Base-by-base conservation (phyloP, 1,140 invertebrate species). In the Bombyx mandarina region DNA sequence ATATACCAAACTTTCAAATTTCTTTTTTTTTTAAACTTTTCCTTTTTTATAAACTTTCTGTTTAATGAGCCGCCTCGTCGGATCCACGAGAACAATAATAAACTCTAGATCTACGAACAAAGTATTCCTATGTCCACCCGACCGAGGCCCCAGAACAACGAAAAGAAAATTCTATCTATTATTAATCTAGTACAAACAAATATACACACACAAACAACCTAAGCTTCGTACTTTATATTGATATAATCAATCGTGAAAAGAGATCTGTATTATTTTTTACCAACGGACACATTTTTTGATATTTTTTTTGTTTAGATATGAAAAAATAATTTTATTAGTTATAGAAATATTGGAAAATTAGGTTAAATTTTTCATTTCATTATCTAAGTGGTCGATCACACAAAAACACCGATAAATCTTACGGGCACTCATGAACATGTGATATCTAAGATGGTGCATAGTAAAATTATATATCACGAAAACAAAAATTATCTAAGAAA, bases 81-180 rank as follows among this genome's bases (percentile, higher is more conserved):
- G 26, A 35, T 51, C 6, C 10, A 51, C 7, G 42, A 51, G 6
- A 35, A 51, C 26, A 51, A 66, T 35, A 35, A 35, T 35, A 35
- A 35, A 35, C 26, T 35, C 26, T 35, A 35, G 26, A 35, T 35
- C 26, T 35, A 35, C 26, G 26, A 35, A 35, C 26, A 35, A 35
- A 35, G 26, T 35, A 35, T 35, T 35, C 26, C 26, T 35, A 35
- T 3, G 26, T 35, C 4, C 26, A 35, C 26, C 26, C 26, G 4
- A 35, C 26, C 26, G 26, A 5, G 26, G 26, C 26, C 26, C 26
- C 26, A 5, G 26, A 35, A 35, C 26, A 35, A 35, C 4, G 26
- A 35, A 82, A 82, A 79, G 26, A 35, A 82, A 82, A 79, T 83
- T 82, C 82, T 78, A 71, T 71, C 75, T 83, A 86, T 74, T 79